Base-by-base conservation (phyloP, 2,113 vertebrate species). In the Hiodon alosoides region DNA sequence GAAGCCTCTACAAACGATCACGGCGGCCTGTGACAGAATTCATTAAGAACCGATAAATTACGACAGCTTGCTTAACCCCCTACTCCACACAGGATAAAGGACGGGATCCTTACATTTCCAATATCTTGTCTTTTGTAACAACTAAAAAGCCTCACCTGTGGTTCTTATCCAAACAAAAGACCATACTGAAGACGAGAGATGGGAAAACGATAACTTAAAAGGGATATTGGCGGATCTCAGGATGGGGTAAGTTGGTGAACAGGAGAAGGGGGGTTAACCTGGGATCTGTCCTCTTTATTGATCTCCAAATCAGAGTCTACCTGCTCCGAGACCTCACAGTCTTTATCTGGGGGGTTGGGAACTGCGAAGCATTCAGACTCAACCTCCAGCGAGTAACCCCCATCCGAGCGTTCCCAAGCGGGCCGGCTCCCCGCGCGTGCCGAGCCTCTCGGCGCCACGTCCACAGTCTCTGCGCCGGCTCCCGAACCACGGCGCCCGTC, bases 401-500 rank as follows among this genome's bases (percentile, higher is more conserved):
- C 31, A 31, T 31, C 31, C 31, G 31, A 31, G 58, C 78, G 52
- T 67, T 77, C 52, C 69, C 69, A 8, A 31, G 31, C 2, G 31
- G 31, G 31, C 31, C 31, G 31, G 31, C 31, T 31, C 31, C 31
- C 31, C 31, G 2, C 31, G 31, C 31, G 31, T 31, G 31, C 31
- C 31, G 31, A 31, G 31, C 31, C 31, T 31, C 31, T 31, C 31
- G 68, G 54, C 55, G 87, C 85, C 66, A 85, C 83, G 62, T 89
- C 87, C 1, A 85, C 76, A 31, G 88, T 81, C 69, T 87, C 77
- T 9, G 84, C 78, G n/a, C 86, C 82, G 67, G 78, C 1, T 4
- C n/a, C n/a, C n/a, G 82, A 61, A 0, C 73, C 46, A 58, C 47
- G 31, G 3, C 62, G 61, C 50, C 2, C 76, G 83, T 0, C 78